A percentile compares a stretch with the other conserved stretches of the same genome.
Conservation (phyloP, 1,140 invertebrate species). For the Aphaenogaster ashmeadi region DNA sequence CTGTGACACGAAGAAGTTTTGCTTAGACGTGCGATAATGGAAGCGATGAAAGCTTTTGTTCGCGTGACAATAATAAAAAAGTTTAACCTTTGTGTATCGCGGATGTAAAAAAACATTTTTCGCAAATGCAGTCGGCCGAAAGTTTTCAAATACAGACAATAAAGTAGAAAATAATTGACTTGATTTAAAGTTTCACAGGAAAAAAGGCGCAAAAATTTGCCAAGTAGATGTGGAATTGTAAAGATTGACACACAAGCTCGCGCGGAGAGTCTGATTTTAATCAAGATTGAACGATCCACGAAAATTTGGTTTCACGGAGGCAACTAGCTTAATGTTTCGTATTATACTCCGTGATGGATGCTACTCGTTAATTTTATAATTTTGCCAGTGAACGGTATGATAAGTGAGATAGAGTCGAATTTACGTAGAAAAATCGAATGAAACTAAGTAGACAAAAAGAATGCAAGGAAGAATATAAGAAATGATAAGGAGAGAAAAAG, state of each 20-base stretch:
- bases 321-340: constrained; percentile 70
- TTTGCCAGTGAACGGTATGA: constrained; percentile 61
- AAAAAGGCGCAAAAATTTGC: constrained; percentile 13
- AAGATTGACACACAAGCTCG: constrained; percentile 43
- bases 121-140: constrained; percentile 13
- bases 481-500: not conserved
- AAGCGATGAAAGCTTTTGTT: constrained; percentile 58
- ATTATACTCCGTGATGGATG: constrained; percentile 79
- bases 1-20: constrained; percentile 61
- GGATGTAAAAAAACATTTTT: constrained; percentile 16
- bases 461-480: not conserved
- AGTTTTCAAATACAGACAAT: not conserved
- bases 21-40: constrained; percentile 59
- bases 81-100: constrained; percentile 30
- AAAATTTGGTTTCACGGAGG: constrained; percentile 74
- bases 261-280: constrained; percentile 70
- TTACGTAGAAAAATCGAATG: constrained; percentile 3
- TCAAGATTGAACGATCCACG: constrained; percentile 79
- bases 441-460: not conserved
- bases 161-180: constrained; percentile 5
- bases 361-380: constrained; percentile 83
- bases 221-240: not conserved
- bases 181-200: not conserved
- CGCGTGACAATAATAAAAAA: constrained; percentile 49
- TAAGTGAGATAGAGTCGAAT: constrained; percentile 51